A percentile compares a stretch with the other conserved stretches of the same genome.
phyloP scores from a whole-genome alignment of 2,113 vertebrate genomes.

The Periophthalmus modestus region DNA sequence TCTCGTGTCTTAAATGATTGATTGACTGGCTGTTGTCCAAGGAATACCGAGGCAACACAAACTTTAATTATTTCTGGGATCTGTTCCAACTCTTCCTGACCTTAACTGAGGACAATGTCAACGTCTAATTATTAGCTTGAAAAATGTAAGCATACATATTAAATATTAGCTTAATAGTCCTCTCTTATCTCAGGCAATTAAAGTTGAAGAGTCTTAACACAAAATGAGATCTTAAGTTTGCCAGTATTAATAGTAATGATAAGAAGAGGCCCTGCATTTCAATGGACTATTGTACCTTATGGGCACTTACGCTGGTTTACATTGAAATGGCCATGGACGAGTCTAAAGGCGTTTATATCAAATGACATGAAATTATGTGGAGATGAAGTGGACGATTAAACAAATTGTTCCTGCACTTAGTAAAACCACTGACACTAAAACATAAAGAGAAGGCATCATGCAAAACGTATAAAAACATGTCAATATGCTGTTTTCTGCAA shows the following conservation, averaged over 20 bases:
- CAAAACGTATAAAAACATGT: too few species aligned
- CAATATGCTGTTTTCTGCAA: too few species aligned
- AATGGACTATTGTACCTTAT: background rate
- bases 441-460: too few species aligned
- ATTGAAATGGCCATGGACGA: background rate
- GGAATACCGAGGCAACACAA: background rate
- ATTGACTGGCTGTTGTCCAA: background rate
- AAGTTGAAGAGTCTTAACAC: constrained; percentile 8
- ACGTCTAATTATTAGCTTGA: background rate
- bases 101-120: constrained; percentile 7
- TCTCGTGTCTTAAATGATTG: background rate
- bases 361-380: background rate
- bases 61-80: background rate
- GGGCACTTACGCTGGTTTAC: background rate
- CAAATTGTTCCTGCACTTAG: background rate
- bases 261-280: constrained; percentile 2
- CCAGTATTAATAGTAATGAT: background rate
- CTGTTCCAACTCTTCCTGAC: background rate
- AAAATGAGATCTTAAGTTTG: constrained; percentile 12
- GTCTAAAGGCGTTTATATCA: background rate
- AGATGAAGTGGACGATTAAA: background rate
- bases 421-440: background rate
- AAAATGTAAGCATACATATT: constrained; percentile 6
- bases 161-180: constrained; percentile 11
- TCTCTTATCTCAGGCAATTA: constrained; percentile 11